phyloP scores from a whole-genome alignment of 2,888 invertebrate species.

The Vanessa cardui region DNA sequence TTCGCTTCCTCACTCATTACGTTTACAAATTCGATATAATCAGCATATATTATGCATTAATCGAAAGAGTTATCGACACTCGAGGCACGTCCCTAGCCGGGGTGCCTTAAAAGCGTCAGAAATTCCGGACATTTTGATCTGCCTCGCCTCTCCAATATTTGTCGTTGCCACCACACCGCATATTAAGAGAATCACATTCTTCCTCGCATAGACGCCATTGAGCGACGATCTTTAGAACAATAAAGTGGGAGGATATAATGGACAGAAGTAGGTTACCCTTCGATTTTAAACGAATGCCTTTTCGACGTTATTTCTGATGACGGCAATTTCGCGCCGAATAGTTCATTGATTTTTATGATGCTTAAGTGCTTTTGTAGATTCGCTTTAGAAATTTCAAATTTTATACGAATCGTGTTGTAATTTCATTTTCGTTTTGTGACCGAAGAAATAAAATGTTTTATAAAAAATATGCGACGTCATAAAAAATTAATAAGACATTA shows the following conservation, averaged over 20 bases:
- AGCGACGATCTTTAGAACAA: conserved; percentile 41
- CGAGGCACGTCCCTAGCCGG: conserved; percentile 51
- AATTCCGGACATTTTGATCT: conserved; percentile 62
- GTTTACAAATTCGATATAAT: conserved; percentile 12
- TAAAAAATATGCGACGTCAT: too few relatives aligned
- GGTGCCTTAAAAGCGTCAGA: conserved; percentile 50
- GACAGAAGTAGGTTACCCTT: conserved; percentile 44
- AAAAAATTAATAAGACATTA: too few relatives aligned
- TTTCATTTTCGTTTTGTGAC: not conserved
- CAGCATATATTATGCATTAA: conserved; percentile 14
- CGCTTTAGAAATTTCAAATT: conserved; percentile 19
- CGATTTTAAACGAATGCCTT: conserved; percentile 37
- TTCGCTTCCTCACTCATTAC: not conserved
- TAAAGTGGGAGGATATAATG: conserved; percentile 45
- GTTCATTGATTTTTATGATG: conserved; percentile 38
- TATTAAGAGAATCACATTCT: conserved; percentile 58
- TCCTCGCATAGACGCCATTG: conserved; percentile 45
- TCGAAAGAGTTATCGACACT: conserved; percentile 49
- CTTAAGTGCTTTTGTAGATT: conserved; percentile 35
- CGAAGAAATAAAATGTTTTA: not conserved
- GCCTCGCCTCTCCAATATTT: conserved; percentile 57
- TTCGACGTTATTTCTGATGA: conserved; percentile 37
- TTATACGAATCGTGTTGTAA: conserved; percentile 1
- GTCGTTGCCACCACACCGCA: conserved; percentile 52
- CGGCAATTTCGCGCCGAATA: conserved; percentile 37